A percentile compares a stretch with the other conserved stretches of the same genome.
These are phyloP conservation scores for Scytalopus superciliaris DNA, from an alignment of 2,113 vertebrate species.

Conservation along the genomic window DNA sequence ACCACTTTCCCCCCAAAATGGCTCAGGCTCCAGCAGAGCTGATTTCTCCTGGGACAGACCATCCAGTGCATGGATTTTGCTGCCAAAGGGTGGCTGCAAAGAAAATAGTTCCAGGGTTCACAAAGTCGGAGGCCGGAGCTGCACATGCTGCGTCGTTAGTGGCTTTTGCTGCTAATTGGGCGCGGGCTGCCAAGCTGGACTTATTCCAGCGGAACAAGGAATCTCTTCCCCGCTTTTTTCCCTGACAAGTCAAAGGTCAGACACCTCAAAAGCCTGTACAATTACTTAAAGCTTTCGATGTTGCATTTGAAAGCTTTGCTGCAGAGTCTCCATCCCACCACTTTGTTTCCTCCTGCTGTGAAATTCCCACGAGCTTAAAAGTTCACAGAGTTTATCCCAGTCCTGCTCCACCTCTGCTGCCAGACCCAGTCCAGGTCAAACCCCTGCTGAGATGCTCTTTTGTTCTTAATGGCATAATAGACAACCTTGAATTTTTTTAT, in stretches of 20 bases:
- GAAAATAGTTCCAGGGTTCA: constrained; percentile 21
- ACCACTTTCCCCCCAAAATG: background rate
- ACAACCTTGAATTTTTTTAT: background rate
- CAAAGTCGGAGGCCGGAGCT: background rate
- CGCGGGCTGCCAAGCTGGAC: background rate
- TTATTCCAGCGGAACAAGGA: background rate
- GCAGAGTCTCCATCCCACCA: fast-evolving
- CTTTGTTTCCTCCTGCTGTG: background rate
- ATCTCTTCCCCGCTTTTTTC: background rate
- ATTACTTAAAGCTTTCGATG: background rate
- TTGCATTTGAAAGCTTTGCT: background rate
- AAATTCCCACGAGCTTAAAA: background rate
- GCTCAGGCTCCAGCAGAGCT: background rate
- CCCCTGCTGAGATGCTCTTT: background rate
- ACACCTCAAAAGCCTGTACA: constrained; percentile 7
- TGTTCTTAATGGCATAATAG: background rate
- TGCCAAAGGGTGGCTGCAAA: background rate
- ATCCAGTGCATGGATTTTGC: background rate
- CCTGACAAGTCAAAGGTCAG: background rate
- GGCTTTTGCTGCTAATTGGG: constrained; percentile 53
- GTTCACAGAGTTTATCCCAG: background rate
- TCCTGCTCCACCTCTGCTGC: background rate
- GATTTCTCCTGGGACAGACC: background rate
- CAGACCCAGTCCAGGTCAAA: background rate
- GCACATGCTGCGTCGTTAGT: background rate